Conservation (phyloP, 2,888 invertebrate genomes). For the Nomada hirtipes region DNA sequence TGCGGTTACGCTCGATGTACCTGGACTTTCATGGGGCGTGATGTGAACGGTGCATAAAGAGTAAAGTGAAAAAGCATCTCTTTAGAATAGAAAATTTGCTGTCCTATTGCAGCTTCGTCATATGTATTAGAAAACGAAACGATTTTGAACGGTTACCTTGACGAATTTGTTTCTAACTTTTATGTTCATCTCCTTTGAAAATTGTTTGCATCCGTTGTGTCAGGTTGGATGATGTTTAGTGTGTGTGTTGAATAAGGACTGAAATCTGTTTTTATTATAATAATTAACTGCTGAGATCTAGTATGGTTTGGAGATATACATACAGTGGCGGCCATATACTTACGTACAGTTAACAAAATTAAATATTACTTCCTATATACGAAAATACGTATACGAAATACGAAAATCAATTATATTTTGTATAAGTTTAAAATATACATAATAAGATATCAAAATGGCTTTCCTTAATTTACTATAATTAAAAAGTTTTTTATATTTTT, state of each 20-base stretch:
- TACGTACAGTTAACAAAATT: too few species aligned
- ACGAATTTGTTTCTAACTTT: background rate
- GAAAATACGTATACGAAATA: too few species aligned
- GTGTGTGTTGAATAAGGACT: too few species aligned
- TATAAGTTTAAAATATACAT: too few species aligned
- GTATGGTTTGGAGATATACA: background rate
- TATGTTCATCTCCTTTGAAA: background rate
- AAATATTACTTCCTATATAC: too few species aligned
- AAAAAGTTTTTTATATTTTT: too few species aligned
- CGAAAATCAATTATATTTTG: too few species aligned
- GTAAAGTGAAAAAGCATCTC: slow-evolving; percentile 42
- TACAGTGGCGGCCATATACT: too few species aligned
- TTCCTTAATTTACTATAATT: too few species aligned
- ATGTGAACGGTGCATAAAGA: slow-evolving; percentile 50
- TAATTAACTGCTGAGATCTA: slow-evolving; percentile 8
- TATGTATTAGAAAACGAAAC: too few species aligned
- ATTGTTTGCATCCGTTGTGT: background rate
- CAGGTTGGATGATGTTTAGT: too few species aligned
- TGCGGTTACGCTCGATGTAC: slow-evolving; percentile 61
- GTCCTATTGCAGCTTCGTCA: slow-evolving; percentile 4
- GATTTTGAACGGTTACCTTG: background rate
- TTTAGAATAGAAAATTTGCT: slow-evolving; percentile 31
- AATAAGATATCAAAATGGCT: too few species aligned
- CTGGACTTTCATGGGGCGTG: slow-evolving; percentile 57
- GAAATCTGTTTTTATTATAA: background rate